A percentile compares a stretch with the other conserved stretches of the same genome.
These are phyloP conservation scores for Trachelus iudaicus DNA, from an alignment of 2,888 invertebrate species.

Conservation along the genomic window DNA sequence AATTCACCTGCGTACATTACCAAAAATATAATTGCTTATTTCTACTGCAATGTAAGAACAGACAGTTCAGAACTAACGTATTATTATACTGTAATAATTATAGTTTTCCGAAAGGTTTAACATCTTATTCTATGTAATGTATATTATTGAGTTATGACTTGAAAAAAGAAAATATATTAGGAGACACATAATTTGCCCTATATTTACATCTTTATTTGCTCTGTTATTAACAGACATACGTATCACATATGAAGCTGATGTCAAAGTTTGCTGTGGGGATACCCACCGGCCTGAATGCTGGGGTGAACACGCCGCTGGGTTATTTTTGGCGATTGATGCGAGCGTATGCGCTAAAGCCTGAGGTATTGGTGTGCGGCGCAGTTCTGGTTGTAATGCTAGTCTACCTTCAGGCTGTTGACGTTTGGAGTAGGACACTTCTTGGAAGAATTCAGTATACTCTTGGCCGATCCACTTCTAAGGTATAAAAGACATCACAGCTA, in stretches of 20 bases:
- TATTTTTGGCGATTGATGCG: slow-evolving; percentile 85
- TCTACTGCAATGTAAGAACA: not conserved
- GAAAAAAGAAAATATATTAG: too few relatives aligned
- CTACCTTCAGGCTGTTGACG: slow-evolving; percentile 85
- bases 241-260: slow-evolving; percentile 86
- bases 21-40: not conserved
- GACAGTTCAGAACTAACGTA: too few relatives aligned
- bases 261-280: slow-evolving; percentile 84
- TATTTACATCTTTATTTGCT: not conserved
- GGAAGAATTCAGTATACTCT: slow-evolving; percentile 77
- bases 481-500: slow-evolving; percentile 59
- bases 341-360: slow-evolving; percentile 82
- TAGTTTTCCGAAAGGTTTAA: not conserved
- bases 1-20: not conserved
- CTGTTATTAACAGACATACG: slow-evolving; percentile 71
- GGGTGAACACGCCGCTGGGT: slow-evolving; percentile 77
- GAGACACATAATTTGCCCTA: not conserved
- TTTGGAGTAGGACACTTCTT: slow-evolving; percentile 82
- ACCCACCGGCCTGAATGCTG: slow-evolving; percentile 61
- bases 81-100: too few relatives aligned
- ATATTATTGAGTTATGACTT: not conserved
- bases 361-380: slow-evolving; percentile 79
- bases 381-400: slow-evolving; percentile 78
- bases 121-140: not conserved
- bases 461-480: slow-evolving; percentile 71